Evolutionary conservation across 1,140 invertebrate species (phyloP), one percentile per base, ranked within the genome.

Genomic region (Cyclargus thomasi): DNA sequence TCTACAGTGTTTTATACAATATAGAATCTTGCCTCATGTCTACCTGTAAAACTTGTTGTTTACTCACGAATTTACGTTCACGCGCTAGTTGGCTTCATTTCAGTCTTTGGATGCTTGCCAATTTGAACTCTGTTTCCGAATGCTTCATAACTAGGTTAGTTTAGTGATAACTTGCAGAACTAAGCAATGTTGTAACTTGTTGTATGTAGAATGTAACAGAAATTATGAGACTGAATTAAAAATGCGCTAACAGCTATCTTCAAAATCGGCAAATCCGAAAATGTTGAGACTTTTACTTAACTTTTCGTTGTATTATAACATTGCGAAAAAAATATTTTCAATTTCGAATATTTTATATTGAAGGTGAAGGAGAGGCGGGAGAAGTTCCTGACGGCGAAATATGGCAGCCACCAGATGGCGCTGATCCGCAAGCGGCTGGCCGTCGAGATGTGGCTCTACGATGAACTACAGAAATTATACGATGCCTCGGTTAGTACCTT

Each of bases 401-500:
- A 99, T 82, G 97, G 97, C 67, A 96, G 96, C 72, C 97, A 99
- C 92, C 97, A 99, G 92, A 99, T 99, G 97, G 96, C 95, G 78
- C 93, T 99, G 70, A 99, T 99, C 79, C 94, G 97, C 74, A 99
- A 99, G 91, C 92, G 97, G 82, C 92, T 99, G 67, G 95, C 96
- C 11, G 97, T 99, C 10, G 98, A 99, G 91, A 98, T 99, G 96
- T 99, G 97, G 97, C 93, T 99, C 55, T 98, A 97, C 88, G 97
- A 99, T 82, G 95, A 98, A 88, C 92, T 99, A 68, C 96, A 97
- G 86, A 95, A 96, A 81, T 92, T 99, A 47, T 98, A 97, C 82
- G 95, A 96, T 76, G 93, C 94, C 70, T 92, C 94, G 86, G 95
- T 97, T 83, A 94, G 94, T 92, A 63, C 55, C 68, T 39, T 18